Base-by-base conservation (phyloP, 2,888 invertebrate genomes). In the Yponomeuta malinellus region DNA sequence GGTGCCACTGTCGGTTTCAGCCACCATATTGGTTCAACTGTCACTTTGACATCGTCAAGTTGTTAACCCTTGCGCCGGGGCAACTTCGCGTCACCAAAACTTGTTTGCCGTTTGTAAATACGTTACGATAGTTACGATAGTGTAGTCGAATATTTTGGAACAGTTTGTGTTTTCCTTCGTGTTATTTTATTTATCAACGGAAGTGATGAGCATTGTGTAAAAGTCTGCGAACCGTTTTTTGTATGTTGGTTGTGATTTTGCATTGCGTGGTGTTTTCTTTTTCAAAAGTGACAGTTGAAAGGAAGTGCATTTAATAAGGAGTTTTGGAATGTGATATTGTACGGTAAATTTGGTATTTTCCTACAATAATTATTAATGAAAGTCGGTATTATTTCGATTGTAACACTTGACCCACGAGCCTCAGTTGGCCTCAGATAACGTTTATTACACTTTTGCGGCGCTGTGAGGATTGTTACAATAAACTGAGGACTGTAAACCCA, bases 41-140 rank as follows among this genome's bases (percentile, higher is more conserved):
- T 59, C 52, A 59, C 15, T 59, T 59, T 59, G 52, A 15, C 12
- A 1, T 12, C 12, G 52, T 59, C 15, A 2, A 15, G 52, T 59
- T 59, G 52, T 80, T 75, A 78, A 70, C 74, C 75, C 75, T 78
- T 78, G 72, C 76, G 75, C 77, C 72, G 72, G 71, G 65, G 81
- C 75, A 88, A 87, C 88, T 89, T 90, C 89, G 79, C 75, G 73
- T 63, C 76, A 59, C 80, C 82, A 63, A 76, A 83, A 80, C 82
- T 79, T 83, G 81, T 81, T 80, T 83, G 83, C 81, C 81, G 79
- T 59, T 59, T 59, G 52, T 59, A 59, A 59, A 59, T 83, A 86
- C 89, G 87, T 88, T 88, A 86, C 77, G 80, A 84, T 88, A 88
- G 87, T 88, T 88, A 86, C 77, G 80, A 84, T 88, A 88, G 85